Percentiles rank a stretch among this genome's conserved stretches.
Evolutionary conservation across 2,888 invertebrate species (phyloP).

Genomic region (Rhyacophila evoluta): DNA sequence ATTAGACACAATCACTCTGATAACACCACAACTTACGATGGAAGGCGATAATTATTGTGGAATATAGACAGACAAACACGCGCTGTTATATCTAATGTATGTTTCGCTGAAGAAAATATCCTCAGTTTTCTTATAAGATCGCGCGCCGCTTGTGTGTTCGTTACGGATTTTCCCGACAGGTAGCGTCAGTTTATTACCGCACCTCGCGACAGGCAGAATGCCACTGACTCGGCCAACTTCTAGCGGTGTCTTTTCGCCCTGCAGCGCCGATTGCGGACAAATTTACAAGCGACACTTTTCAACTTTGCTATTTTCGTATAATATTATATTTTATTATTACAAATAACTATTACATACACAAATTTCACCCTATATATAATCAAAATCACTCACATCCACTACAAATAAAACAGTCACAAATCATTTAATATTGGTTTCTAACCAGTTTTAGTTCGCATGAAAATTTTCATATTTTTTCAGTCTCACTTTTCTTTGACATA

Average conservation of each 20-base stretch:
- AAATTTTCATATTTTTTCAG: too few species aligned
- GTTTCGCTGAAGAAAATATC: background rate
- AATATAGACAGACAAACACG: background rate
- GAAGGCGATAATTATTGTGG: background rate
- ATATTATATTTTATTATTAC: too few species aligned
- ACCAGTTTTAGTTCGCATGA: too few species aligned
- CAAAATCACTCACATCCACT: too few species aligned
- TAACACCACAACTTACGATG: background rate
- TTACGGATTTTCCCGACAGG: conserved; percentile 6
- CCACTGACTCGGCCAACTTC: background rate
- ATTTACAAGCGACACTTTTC: background rate
- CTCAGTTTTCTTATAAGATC: background rate
- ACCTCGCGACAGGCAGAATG: background rate
- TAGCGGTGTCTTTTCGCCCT: background rate
- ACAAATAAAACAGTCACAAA: too few species aligned
- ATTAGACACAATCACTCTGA: background rate
- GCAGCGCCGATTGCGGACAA: conserved; percentile 1
- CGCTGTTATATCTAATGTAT: background rate
- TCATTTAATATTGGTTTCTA: too few species aligned
- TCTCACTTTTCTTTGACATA: too few species aligned
- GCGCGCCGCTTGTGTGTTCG: background rate
- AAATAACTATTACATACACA: too few species aligned
- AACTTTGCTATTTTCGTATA: conserved; percentile 8
- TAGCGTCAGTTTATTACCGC: background rate
- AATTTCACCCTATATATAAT: too few species aligned